Conservation (phyloP, 2,888 invertebrate species). For the Lasioglossum marginatum region DNA sequence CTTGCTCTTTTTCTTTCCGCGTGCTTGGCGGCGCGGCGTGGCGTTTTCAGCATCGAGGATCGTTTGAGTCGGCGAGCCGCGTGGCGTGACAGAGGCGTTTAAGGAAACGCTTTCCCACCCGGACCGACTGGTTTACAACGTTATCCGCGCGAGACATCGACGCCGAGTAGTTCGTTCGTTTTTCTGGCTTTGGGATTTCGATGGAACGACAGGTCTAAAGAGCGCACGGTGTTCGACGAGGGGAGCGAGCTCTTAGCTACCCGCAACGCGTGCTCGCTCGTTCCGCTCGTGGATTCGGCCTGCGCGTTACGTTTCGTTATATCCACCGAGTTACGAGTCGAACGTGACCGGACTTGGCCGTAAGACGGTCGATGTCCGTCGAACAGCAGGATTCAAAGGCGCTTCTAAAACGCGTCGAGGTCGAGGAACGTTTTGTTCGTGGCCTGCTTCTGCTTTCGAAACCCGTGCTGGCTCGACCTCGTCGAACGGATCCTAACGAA, state of each 20-base stretch:
- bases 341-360: slow-evolving; percentile 78
- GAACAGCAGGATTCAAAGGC: slow-evolving; percentile 63
- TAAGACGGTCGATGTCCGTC: slow-evolving; percentile 59
- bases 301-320: slow-evolving; percentile 80
- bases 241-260: not conserved
- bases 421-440: slow-evolving; percentile 51
- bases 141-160: slow-evolving; percentile 18
- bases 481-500: slow-evolving; percentile 23
- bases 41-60: slow-evolving; percentile 33
- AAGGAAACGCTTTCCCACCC: slow-evolving; percentile 22
- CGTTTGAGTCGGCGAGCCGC: slow-evolving; percentile 36
- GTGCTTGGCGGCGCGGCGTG: not conserved
- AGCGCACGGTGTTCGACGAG: not conserved
- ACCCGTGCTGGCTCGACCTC: slow-evolving; percentile 8
- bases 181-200: slow-evolving; percentile 14
- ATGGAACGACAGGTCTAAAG: slow-evolving; percentile 1
- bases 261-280: slow-evolving; percentile 40
- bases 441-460: slow-evolving; percentile 38
- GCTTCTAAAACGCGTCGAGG: slow-evolving; percentile 42
- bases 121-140: slow-evolving; percentile 10
- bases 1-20: not conserved
- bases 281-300: slow-evolving; percentile 72
- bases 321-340: slow-evolving; percentile 76
- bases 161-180: not conserved
- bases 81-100: slow-evolving; percentile 26